phyloP scores from a whole-genome alignment of 2,113 vertebrate species.

The Channa maculata region DNA sequence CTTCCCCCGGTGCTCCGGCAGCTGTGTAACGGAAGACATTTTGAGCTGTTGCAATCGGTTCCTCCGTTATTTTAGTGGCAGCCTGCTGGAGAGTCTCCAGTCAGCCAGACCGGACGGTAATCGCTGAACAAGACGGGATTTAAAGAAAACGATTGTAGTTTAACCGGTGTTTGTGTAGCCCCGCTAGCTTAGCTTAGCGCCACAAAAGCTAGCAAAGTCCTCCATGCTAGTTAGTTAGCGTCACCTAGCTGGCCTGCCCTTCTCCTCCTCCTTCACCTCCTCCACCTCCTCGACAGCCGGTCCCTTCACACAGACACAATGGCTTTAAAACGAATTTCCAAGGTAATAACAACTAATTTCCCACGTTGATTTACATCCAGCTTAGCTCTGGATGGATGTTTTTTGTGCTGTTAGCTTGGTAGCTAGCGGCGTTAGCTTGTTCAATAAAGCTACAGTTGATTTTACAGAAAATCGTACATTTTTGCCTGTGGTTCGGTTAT shows the following conservation, averaged over 20 bases:
- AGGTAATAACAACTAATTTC: conserved; percentile 65
- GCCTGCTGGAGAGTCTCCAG: conserved; percentile 20
- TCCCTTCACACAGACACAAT: conserved; percentile 68
- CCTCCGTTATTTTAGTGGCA: conserved; percentile 21
- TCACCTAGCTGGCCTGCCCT: conserved; percentile 71
- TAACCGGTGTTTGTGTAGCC: conserved; percentile 21
- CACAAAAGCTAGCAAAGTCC: conserved; percentile 51
- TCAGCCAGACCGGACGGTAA: not conserved
- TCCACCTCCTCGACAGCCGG: conserved; percentile 55
- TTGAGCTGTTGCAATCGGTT: conserved; percentile 62
- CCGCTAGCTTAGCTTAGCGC: conserved; percentile 34
- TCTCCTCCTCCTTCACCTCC: conserved; percentile 47
- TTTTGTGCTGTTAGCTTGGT: conserved; percentile 5
- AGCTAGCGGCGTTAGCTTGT: conserved; percentile 24
- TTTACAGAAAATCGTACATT: not conserved
- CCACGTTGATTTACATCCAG: not conserved
- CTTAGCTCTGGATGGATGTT: not conserved
- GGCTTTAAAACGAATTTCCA: conserved; percentile 85
- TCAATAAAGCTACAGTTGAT: not conserved
- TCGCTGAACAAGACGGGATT: not conserved
- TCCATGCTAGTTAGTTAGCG: conserved; percentile 78
- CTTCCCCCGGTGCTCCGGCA: conserved; percentile 43
- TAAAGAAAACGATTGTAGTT: not conserved
- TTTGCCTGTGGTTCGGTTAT: not conserved
- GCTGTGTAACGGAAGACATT: conserved; percentile 70